Conservation (phyloP, 2,888 invertebrate species). For the Tipula unca region DNA sequence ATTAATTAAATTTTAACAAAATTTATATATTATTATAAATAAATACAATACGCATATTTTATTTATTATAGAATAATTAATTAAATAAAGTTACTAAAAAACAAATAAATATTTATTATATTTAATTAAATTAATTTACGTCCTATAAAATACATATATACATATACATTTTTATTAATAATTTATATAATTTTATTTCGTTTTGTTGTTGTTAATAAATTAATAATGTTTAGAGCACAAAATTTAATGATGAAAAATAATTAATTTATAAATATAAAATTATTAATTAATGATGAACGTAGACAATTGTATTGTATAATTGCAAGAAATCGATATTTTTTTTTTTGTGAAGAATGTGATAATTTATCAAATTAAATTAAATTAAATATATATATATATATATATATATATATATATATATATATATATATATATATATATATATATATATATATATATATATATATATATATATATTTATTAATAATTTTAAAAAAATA, state of each 20-base stretch:
- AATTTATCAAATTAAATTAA: not conserved
- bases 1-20: not conserved
- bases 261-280: not conserved
- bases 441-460: too few relatives aligned
- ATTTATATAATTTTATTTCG: not conserved
- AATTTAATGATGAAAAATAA: not conserved
- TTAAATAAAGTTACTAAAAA: not conserved
- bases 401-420: too few relatives aligned
- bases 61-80: slow-evolving; percentile 14
- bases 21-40: not conserved
- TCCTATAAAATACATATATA: not conserved
- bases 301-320: not conserved
- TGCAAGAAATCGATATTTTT: not conserved
- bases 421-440: too few relatives aligned
- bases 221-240: slow-evolving; percentile 8
- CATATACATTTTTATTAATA: not conserved
- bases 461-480: too few relatives aligned
- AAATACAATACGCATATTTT: not conserved
- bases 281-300: not conserved
- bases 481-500: not conserved
- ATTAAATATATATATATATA: not conserved
- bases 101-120: not conserved
- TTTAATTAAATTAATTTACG: not conserved
- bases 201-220: slow-evolving; percentile 14
- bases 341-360: not conserved